These are phyloP conservation scores for Enteromius radiatus DNA, from an alignment of 2,797 vertebrate genomes.

Conservation along the genomic window DNA sequence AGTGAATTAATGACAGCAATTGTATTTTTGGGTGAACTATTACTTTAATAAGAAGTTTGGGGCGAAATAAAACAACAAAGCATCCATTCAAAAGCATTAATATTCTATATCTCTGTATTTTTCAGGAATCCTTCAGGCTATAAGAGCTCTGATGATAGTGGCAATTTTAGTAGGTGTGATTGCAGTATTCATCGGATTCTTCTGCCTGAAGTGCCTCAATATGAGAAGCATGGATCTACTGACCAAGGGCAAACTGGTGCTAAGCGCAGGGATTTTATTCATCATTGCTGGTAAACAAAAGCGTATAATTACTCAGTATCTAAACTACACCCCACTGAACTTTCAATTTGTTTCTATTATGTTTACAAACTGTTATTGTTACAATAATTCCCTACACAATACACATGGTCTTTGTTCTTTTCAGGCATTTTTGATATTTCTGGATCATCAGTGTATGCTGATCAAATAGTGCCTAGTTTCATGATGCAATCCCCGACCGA, in stretches of 20 bases:
- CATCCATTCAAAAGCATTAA: slow-evolving; percentile 44
- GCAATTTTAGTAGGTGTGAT: slow-evolving; percentile 83
- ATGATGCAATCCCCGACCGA: slow-evolving; percentile 58
- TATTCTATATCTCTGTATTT: neutral
- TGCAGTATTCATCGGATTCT: slow-evolving; percentile 78
- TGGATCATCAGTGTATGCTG: slow-evolving; percentile 90
- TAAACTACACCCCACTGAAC: neutral
- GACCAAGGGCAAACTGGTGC: slow-evolving; percentile 89
- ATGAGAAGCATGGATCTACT: slow-evolving; percentile 82
- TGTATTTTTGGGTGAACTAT: neutral
- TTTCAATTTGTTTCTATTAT: neutral
- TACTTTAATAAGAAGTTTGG: slow-evolving; percentile 68
- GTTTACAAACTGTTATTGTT: neutral
- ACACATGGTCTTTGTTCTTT: neutral
- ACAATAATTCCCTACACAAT: slow-evolving; percentile 1
- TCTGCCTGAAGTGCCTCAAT: slow-evolving; percentile 87
- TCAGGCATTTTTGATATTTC: slow-evolving; percentile 87
- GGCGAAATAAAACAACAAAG: slow-evolving; percentile 64
- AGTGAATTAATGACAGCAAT: neutral
- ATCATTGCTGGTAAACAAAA: slow-evolving; percentile 79
- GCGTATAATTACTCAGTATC: neutral
- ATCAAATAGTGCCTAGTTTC: slow-evolving; percentile 90
- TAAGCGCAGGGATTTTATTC: slow-evolving; percentile 89
- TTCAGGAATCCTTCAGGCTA: slow-evolving; percentile 79
- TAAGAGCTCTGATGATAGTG: slow-evolving; percentile 89